Evolutionary conservation across 2,113 vertebrate species (phyloP), one percentile per base, ranked within the genome.

Genomic region (Craseonycteris thonglongyai): DNA sequence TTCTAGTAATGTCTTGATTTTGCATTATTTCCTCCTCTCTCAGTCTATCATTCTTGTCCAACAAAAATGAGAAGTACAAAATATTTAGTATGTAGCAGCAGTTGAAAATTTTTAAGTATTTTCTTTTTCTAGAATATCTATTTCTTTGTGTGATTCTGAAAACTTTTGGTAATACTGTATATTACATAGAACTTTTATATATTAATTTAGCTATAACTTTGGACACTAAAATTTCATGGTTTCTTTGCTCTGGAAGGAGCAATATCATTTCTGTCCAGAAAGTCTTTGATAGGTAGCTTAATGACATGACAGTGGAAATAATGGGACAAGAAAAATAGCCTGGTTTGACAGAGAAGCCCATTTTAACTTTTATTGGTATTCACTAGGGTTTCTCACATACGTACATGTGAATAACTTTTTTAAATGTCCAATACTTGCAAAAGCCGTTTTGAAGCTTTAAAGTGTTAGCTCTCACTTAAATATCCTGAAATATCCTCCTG

Each of bases 351-450:
- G 83, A 94, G 38, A 51, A 63, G 40, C 54, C 66, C 72, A 40
- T 94, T 96, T 97, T 97, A 95, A 93, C 68, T 95, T 94, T 72
- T 66, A 16, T 51, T 96, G 95, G 66, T 96, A 93, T 95, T 96
- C 92, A 93, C 65, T 88, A 40, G 59, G 83, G 75, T 59, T 97
- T 96, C 75, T 96, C 69, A 94, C 59, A 85, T 68, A 88, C 69
- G 63, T 91, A 74, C 33, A 94, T 84, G 90, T 71, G 90, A 95
- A 91, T 89, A 96, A 92, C 84, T 94, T 96, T 96, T 85, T 89
- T 33, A 96, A 95, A 94, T 90, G 76, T 79, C 76, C 87, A 94
- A 28, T 71, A 83, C 80, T 95, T 72, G 96, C 69, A 93, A 97
- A 96, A 91, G 84, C 92, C 86, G 69, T 93, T 74, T 82, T 74